phyloP scores from a whole-genome alignment of 2,888 invertebrate genomes.

The Hyalella azteca region DNA sequence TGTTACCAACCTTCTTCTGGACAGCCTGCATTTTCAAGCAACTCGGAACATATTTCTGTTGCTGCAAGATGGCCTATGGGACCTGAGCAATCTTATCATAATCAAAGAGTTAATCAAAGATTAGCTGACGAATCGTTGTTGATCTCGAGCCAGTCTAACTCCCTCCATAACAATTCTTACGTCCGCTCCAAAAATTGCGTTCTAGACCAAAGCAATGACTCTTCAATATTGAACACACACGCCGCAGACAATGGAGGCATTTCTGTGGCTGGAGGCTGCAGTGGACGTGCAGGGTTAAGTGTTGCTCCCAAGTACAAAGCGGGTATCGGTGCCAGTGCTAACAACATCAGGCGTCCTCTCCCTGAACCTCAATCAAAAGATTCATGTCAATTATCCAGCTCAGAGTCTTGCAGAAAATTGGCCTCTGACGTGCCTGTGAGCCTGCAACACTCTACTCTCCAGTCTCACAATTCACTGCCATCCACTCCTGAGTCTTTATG shows the following conservation, averaged over 20 bases:
- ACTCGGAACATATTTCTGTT: not conserved
- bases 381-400: not conserved
- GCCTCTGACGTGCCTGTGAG: conserved; percentile 6
- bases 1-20: conserved; percentile 12
- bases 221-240: not conserved
- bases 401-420: conserved; percentile 1
- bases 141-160: not conserved
- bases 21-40: not conserved
- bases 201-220: not conserved
- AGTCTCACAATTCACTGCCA: conserved; percentile 50
- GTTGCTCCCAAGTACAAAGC: conserved; percentile 24
- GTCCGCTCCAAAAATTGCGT: not conserved
- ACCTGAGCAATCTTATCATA: not conserved
- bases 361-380: conserved; percentile 17
- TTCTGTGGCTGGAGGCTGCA: not conserved
- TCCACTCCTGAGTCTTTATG: conserved; percentile 54
- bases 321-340: not conserved
- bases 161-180: not conserved
- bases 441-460: not conserved
- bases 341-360: not conserved
- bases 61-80: not conserved
- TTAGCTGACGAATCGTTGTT: not conserved
- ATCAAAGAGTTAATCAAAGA: not conserved
- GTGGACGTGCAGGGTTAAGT: not conserved
- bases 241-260: not conserved